Evolutionary conservation across 2,797 vertebrate genomes (phyloP).

Genomic region (Fistularia commersonii): DNA sequence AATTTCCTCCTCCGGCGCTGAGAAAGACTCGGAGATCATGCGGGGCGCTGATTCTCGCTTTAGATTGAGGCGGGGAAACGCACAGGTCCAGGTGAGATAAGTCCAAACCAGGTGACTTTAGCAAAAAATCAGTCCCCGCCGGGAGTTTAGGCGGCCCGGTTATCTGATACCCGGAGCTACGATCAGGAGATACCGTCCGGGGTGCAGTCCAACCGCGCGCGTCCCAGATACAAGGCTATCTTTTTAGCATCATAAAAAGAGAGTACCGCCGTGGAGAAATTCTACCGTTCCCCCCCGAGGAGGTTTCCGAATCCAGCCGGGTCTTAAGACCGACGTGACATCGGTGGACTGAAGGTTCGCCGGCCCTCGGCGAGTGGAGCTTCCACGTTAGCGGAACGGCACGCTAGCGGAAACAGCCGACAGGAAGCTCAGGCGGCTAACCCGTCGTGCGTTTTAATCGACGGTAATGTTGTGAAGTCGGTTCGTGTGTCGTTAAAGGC

Average conservation of each 20-base stretch:
- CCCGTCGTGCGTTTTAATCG: too few relatives aligned
- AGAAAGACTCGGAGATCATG: slow-evolving; percentile 36
- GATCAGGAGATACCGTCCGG: slow-evolving; percentile 49
- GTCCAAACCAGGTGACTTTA: slow-evolving; percentile 39
- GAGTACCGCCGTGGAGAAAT: slow-evolving; percentile 4
- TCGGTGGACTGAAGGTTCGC: too few relatives aligned
- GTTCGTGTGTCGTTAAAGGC: too few relatives aligned
- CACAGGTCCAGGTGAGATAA: slow-evolving; percentile 47
- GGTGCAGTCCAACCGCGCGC: slow-evolving; percentile 34
- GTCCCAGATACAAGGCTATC: slow-evolving; percentile 48
- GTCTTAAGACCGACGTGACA: too few relatives aligned
- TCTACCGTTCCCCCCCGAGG: too few relatives aligned
- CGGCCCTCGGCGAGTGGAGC: too few relatives aligned
- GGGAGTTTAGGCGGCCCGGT: slow-evolving; percentile 34
- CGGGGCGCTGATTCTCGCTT: slow-evolving; percentile 37
- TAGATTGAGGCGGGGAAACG: slow-evolving; percentile 47
- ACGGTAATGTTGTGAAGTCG: too few relatives aligned
- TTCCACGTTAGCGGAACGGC: too few relatives aligned
- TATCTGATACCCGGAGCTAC: slow-evolving; percentile 61
- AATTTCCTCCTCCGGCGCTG: slow-evolving; percentile 19
- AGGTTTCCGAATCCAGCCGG: slow-evolving; percentile 10
- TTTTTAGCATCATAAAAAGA: slow-evolving; percentile 36
- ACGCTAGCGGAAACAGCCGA: too few relatives aligned
- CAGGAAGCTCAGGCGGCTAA: too few relatives aligned
- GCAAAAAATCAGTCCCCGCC: slow-evolving; percentile 33